Evolutionary conservation across 2,113 vertebrate genomes (phyloP).

Genomic region (Carlito syrichta): DNA sequence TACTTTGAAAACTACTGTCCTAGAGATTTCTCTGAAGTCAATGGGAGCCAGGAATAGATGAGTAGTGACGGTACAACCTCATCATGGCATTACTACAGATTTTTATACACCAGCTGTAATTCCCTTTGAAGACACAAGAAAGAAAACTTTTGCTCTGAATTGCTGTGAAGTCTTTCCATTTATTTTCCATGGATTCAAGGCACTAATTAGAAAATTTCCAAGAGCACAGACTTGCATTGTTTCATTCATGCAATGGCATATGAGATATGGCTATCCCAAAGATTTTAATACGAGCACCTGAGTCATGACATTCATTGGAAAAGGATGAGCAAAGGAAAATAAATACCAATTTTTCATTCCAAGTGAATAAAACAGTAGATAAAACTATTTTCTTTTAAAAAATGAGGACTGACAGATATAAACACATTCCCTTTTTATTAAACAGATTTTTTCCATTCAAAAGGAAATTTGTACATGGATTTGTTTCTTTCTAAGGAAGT

Average conservation of each 20-base stretch:
- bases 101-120: background rate
- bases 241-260: slow-evolving; percentile 15
- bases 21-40: background rate
- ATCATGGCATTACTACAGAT: background rate
- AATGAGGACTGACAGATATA: background rate
- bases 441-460: background rate
- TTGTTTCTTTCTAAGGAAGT: slow-evolving; percentile 3
- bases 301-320: slow-evolving; percentile 35
- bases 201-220: slow-evolving; percentile 52
- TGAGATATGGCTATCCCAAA: slow-evolving; percentile 30
- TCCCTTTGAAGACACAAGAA: background rate
- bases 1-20: background rate
- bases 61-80: background rate
- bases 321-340: slow-evolving; percentile 47
- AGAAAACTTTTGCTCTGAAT: background rate
- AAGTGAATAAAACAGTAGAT: slow-evolving; percentile 27
- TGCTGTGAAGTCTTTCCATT: background rate
- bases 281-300: slow-evolving; percentile 41
- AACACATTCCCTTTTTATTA: background rate
- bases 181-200: background rate
- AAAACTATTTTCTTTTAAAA: background rate
- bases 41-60: background rate
- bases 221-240: slow-evolving; percentile 32
- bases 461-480: background rate
- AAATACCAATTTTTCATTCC: slow-evolving; percentile 37